Base-by-base conservation (phyloP, 2,888 invertebrate species). In the Serrognathus titanus region DNA sequence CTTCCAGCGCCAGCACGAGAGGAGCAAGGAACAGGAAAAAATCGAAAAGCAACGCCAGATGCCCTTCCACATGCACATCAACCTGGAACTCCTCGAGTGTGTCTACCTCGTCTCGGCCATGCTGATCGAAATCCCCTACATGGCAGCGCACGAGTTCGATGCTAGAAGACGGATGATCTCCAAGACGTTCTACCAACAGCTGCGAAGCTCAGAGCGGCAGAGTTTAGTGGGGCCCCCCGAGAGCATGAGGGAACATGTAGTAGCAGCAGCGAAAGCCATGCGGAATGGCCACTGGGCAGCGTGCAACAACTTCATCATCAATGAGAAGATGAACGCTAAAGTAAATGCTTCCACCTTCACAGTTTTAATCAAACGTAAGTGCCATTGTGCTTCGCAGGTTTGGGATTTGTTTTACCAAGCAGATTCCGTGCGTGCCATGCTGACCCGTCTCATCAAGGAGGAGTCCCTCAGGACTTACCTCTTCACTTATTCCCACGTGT, bases 11-110 rank as follows among this genome's bases (percentile, higher is more conserved):
- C 94, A 97, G 71, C 94, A 97, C 75, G 99, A 99, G 76, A 87
- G 97, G 20, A 97, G 97, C 37, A 92, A 95, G 52, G 99, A 99
- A 75, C 98, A 99, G 75, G 98, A 98, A 75, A 97, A 97, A 77
- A 92, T 97, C 52, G 97, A 97, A 73, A 96, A 97, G 73, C 93
- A 96, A 70, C 87, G 97, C 16, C 96, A 97, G 79, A 93, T 98
- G 88, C 99, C 99, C 1, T 99, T 98, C 87, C 99, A 99, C 76
- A 98, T 98, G 96, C 99, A 99, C 80, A 97, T 99, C 63, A 99
- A 99, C 79, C 81, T 99, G 71, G 99, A 99, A 75, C 81, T 99
- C 58, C 82, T 99, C 48, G 99, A 99, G 76, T 99, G 99, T 75
- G 98, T 98, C 41, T 99, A 99, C 73, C 82, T 99, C 55, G 97